Evolutionary conservation across 2,888 invertebrate species (phyloP).

Genomic region (Scelioninae gen. 1): DNA sequence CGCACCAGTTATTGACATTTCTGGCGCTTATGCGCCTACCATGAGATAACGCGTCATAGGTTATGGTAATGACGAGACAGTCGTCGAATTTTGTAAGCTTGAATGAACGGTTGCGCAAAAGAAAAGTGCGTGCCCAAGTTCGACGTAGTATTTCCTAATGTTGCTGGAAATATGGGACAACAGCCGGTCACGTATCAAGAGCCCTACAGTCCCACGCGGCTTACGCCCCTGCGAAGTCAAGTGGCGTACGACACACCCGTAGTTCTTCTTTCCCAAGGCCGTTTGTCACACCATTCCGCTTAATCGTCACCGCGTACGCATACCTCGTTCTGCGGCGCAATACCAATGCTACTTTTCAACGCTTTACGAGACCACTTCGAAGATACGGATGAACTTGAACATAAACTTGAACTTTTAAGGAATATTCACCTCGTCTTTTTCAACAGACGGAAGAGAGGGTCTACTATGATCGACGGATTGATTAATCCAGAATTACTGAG

Average conservation of each 20-base stretch:
- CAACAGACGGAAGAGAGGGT: background rate
- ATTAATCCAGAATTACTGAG: too few species aligned
- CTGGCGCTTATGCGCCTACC: background rate
- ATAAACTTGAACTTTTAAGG: conserved; percentile 41
- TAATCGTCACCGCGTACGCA: conserved; percentile 44
- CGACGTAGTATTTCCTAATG: conserved; percentile 25
- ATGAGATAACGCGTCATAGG: conserved; percentile 5
- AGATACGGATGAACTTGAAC: conserved; percentile 23
- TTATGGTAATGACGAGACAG: background rate
- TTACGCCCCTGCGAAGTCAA: conserved; percentile 65
- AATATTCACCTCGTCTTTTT: conserved; percentile 22
- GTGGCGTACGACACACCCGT: conserved; percentile 66
- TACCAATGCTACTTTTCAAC: conserved; percentile 36
- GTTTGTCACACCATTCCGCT: conserved; percentile 61
- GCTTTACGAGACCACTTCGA: background rate
- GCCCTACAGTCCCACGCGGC: conserved; percentile 59
- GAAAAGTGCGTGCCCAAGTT: background rate
- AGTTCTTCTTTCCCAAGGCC: conserved; percentile 64
- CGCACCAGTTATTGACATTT: conserved; percentile 8
- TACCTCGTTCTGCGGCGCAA: conserved; percentile 32
- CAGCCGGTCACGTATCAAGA: conserved; percentile 41
- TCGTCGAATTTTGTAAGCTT: background rate
- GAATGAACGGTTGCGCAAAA: conserved; percentile 7
- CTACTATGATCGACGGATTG: too few species aligned
- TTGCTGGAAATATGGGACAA: conserved; percentile 37